Conservation (phyloP, 2,113 vertebrate genomes). For the Sula dactylatra region DNA sequence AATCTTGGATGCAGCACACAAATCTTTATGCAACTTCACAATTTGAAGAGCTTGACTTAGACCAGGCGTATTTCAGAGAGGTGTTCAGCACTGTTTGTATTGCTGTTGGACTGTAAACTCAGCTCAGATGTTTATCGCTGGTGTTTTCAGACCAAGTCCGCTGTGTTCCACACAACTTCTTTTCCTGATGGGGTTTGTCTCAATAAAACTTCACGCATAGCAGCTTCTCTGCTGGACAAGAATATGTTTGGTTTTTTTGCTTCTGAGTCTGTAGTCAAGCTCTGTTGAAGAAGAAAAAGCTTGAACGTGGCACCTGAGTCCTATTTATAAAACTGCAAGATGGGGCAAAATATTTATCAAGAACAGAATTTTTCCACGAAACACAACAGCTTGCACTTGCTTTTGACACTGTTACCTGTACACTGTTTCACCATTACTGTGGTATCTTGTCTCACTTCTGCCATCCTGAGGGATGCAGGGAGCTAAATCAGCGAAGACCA, state of each 20-base stretch:
- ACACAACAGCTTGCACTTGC: neutral
- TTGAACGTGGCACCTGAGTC: neutral
- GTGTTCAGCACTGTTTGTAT: constrained; percentile 43
- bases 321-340: neutral
- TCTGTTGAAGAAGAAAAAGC: constrained; percentile 31
- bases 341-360: neutral
- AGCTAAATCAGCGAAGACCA: neutral
- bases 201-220: constrained; percentile 3
- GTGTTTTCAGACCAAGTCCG: neutral
- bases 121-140: neutral
- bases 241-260: neutral
- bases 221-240: constrained; percentile 16
- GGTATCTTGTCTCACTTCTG: neutral
- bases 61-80: neutral
- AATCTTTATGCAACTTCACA: neutral
- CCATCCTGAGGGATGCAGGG: neutral
- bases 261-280: constrained; percentile 6
- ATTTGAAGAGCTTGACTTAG: neutral
- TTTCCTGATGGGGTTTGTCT: constrained; percentile 7
- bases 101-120: constrained; percentile 27
- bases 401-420: neutral
- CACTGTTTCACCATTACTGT: neutral
- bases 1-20: constrained; percentile 4
- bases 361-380: neutral
- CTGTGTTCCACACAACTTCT: constrained; percentile 26